phyloP scores from a whole-genome alignment of 2,888 invertebrate species.

The Xanthorhoe spadicearia region DNA sequence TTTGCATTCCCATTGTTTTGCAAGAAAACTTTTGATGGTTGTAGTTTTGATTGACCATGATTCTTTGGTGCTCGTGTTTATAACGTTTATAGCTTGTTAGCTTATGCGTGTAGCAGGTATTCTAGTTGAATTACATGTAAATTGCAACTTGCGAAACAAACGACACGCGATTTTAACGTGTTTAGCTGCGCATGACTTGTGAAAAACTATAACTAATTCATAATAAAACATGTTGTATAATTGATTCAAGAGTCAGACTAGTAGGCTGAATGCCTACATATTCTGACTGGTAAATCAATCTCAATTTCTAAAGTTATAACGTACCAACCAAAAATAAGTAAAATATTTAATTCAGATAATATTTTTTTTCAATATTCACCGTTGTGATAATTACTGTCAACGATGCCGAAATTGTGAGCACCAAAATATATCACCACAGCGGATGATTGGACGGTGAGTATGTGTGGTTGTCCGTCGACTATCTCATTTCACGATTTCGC shows the following conservation, averaged over 20 bases:
- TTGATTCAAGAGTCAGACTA: too few species aligned
- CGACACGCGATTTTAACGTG: too few species aligned
- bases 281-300: too few species aligned
- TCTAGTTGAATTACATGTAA: too few species aligned
- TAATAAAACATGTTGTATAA: too few species aligned
- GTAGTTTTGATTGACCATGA: constrained; percentile 24
- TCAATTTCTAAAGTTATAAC: background rate
- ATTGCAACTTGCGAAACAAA: background rate
- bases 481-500: constrained; percentile 37
- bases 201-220: too few species aligned
- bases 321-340: background rate
- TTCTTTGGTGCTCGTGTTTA: constrained; percentile 8
- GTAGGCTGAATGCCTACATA: too few species aligned
- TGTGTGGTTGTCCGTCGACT: constrained; percentile 37
- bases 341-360: background rate
- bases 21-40: constrained; percentile 36
- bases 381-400: background rate
- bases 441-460: constrained; percentile 41
- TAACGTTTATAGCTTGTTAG: background rate
- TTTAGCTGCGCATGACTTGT: too few species aligned
- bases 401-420: constrained; percentile 31
- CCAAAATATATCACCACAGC: constrained; percentile 54
- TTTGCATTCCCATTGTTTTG: constrained; percentile 49
- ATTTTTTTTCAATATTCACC: background rate
- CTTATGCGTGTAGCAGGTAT: background rate